Evolutionary conservation across 2,888 invertebrate species (phyloP), one percentile per base, ranked within the genome.

Genomic region (Dascillus cervinus): DNA sequence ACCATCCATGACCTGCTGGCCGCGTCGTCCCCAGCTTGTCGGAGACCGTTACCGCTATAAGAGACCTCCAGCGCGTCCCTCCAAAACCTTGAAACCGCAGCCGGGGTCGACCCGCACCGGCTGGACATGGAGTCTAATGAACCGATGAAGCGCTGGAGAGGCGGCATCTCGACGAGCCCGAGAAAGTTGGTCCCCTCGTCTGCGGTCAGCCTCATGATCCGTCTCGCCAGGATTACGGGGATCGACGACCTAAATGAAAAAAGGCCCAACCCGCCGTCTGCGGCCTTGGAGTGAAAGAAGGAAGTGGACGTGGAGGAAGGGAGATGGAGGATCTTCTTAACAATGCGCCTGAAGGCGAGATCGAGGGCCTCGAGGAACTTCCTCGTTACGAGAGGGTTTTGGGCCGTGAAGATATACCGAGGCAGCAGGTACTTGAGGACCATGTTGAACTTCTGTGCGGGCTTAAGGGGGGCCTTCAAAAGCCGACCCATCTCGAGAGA

Each of bases 391-490:
- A 10, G 1, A 34, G 28, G 0, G 48, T 48, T 39, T 22, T 62
- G 60, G 0, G 66, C 32, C 1, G 49, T 44, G 39, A 65, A 60
- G n/a, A 51, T 31, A 4, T 55, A 46, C 3, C 51, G 38, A 2
- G 63, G 63, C 0, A 65, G 30, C 2, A 66, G 35, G 36, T 55
- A 46, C 2, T 37, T 34, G 13, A 54, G 46, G 3, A 65, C 19
- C 0, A 61, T 26, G 11, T 43, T 37, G 0, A 61, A 15, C 30
- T 60, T 51, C 39, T 65, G 65, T 22, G 60, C 56, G 0, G 64
- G 64, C 33, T 63, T 63, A 1, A 65, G 42, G 0, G 60, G 58
- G 0, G 58, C 53, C 26, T 35, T 32, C 2, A 35, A 31, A 22
- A 61, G 34, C 23, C 47, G 47, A 1, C 38, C n/a, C n/a, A n/a